Conservation (phyloP, 2,797 vertebrate species). For the Tinamus major region DNA sequence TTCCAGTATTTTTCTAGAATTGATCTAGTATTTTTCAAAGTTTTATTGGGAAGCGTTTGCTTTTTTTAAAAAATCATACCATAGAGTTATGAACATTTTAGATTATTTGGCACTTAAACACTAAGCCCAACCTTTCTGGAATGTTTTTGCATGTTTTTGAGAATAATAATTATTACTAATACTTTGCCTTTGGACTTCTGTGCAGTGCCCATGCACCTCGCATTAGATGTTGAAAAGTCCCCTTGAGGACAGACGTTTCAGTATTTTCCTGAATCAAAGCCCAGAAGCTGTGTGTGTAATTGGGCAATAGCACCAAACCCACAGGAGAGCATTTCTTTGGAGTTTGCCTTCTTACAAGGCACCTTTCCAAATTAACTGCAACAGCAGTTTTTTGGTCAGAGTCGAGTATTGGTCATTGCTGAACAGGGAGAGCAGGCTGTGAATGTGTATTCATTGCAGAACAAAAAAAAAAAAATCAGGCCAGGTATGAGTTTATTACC, state of each 20-base stretch:
- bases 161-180: background rate
- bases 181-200: background rate
- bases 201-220: background rate
- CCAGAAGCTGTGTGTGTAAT: background rate
- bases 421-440: background rate
- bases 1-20: background rate
- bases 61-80: background rate
- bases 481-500: background rate
- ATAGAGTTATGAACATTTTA: background rate
- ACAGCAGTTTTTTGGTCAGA: background rate
- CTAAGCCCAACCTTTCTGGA: background rate
- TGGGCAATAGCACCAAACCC: background rate
- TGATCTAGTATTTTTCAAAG: background rate
- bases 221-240: background rate
- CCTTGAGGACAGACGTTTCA: background rate
- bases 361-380: conserved; percentile 2
- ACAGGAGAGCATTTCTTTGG: background rate
- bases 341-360: conserved; percentile 4
- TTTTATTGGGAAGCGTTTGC: background rate
- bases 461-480: background rate
- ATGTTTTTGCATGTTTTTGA: background rate
- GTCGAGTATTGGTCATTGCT: background rate
- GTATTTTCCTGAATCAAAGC: conserved; percentile 26
- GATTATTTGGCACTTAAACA: background rate
- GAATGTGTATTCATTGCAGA: background rate